phyloP scores from a whole-genome alignment of 2,113 vertebrate species.

The Octodon degus region DNA sequence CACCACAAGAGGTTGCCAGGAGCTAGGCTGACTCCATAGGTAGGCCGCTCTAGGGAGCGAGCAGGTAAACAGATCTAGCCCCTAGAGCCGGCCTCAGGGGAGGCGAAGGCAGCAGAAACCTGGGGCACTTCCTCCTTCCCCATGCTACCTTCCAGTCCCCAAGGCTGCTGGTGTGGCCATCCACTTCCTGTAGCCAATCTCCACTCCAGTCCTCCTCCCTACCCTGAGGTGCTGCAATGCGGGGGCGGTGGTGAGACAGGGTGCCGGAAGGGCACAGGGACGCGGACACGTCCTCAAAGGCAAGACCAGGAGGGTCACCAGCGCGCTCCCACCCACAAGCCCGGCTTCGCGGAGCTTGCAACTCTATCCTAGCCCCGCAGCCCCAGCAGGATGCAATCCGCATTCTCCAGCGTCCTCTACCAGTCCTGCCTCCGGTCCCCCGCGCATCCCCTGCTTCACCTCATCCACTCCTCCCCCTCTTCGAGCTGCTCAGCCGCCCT shows the following conservation, averaged over 20 bases:
- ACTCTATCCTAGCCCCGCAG: background rate
- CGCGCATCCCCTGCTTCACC: conserved; percentile 13
- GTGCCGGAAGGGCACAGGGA: conserved; percentile 51
- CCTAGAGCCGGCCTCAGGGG: background rate
- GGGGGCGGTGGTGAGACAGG: background rate
- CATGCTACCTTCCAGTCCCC: background rate
- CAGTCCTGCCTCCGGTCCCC: background rate
- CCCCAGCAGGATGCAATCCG: conserved; percentile 61
- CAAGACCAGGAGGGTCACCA: background rate
- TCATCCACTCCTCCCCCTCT: background rate
- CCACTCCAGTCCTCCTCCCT: background rate
- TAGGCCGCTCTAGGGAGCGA: conserved; percentile 44
- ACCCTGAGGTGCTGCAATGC: conserved; percentile 70
- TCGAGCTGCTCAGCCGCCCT: background rate
- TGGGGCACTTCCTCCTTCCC: conserved; percentile 40
- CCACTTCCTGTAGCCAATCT: conserved; percentile 63
- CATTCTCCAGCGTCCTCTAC: conserved; percentile 54
- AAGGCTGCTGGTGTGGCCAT: background rate
- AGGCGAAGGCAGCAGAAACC: conserved; percentile 35
- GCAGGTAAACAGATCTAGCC: conserved; percentile 65
- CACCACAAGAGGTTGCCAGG: conserved; percentile 64
- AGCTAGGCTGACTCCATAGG: conserved; percentile 31
- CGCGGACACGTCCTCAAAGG: conserved; percentile 6
- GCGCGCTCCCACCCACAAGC: conserved; percentile 55
- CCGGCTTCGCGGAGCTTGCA: background rate